Conservation (phyloP, 1,140 invertebrate species). For the Drosophila sturtevanti region DNA sequence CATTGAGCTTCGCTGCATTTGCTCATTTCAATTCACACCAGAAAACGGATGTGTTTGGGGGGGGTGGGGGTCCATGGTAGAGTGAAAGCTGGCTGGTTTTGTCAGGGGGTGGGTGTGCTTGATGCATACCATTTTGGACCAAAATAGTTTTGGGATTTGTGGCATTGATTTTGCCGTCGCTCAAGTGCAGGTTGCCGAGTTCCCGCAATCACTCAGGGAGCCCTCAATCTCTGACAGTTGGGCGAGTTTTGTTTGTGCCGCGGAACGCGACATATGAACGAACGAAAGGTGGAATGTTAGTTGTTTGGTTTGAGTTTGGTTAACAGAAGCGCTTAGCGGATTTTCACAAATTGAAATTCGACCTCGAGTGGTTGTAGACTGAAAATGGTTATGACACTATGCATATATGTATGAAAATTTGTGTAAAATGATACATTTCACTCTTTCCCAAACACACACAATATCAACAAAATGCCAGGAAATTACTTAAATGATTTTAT, state of each 20-base stretch:
- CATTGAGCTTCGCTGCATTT: constrained; percentile 51
- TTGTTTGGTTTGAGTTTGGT: constrained; percentile 27
- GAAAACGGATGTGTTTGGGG: background rate
- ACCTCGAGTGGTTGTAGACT: constrained; percentile 34
- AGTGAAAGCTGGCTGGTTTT: background rate
- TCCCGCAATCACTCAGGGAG: constrained; percentile 64
- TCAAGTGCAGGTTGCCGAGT: constrained; percentile 55
- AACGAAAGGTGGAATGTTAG: constrained; percentile 5
- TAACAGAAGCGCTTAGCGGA: constrained; percentile 47
- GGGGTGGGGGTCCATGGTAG: background rate
- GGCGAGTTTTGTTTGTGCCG: constrained; percentile 11
- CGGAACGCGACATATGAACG: background rate
- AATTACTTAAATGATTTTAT: no score
- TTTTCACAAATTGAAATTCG: constrained; percentile 62
- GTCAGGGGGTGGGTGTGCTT: background rate
- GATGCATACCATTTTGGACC: constrained; percentile 40
- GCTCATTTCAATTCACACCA: constrained; percentile 75
- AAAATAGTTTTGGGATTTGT: constrained; percentile 79
- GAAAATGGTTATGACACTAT: constrained; percentile 8
- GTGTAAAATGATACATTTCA: no score
- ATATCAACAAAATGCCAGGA: no score
- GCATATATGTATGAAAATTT: no score
- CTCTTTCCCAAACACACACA: no score
- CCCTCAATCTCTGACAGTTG: constrained; percentile 10
- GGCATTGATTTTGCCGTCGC: constrained; percentile 75